Evolutionary conservation across 2,888 invertebrate species (phyloP), one percentile per base, ranked within the genome.

Genomic region (Chaetoderma sp.): DNA sequence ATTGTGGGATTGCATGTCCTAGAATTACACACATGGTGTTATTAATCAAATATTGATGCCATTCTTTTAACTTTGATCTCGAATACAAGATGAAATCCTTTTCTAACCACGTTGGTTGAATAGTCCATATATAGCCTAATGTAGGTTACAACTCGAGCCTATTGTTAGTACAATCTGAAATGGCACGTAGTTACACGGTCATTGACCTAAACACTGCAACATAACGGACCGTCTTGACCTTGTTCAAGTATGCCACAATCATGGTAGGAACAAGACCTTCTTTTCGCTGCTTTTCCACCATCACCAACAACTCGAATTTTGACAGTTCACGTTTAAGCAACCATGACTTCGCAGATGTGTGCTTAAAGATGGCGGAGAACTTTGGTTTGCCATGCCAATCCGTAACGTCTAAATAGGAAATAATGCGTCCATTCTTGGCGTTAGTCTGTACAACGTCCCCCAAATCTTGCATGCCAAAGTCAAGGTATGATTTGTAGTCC

Each of bases 331-430:
- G 67, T 49, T 78, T 75, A 56, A 82, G 75, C 5, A 78, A 59
- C 75, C 81, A 81, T 36, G 68, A 66, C 4, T 68, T 70, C 32
- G 68, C 67, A 21, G 67, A 64, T 13, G 74, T 74, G 60, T 79
- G 76, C 45, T 74, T 74, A 72, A 80, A 83, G 1, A 83, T 71
- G 6, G 81, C 82, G n/a, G 82, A 80, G 65, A 83, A 81, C 54
- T 70, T 67, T 4, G 79, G 75, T 60, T 71, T 77, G 13, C 76
- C 77, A n/a, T 78, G 72, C 42, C 73, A 72, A 49, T 72, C 68
- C 21, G 78, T 75, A 1, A 76, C 75, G 59, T 82, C 80, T 8
- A 83, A 71, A 63, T 82, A 81, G 21, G 76, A 70, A 36, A 83
- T 64, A 32, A 73, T 70, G 25, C 76, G 70, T 32, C 74, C 67